These are phyloP conservation scores for Mesocentrotus franciscanus DNA, from an alignment of 53 echinoderm and acorn worm species.

Conservation along the genomic window DNA sequence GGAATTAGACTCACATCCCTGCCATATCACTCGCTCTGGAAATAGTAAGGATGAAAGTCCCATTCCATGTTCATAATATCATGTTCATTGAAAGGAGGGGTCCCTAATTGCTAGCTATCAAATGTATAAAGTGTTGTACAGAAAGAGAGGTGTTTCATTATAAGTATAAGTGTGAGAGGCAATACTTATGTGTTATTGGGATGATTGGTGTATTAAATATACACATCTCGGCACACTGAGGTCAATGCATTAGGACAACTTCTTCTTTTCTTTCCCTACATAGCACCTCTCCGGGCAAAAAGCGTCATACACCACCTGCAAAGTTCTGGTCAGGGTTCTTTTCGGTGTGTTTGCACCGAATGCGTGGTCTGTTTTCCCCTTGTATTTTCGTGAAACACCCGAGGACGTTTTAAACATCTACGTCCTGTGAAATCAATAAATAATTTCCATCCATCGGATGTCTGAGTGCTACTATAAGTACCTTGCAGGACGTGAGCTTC, in stretches of 20 bases:
- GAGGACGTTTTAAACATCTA: conserved; percentile 31
- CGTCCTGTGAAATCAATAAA: conserved; percentile 39
- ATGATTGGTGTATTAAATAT: no score
- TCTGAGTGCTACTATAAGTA: conserved; percentile 53
- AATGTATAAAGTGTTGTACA: no score
- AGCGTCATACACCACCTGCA: background rate
- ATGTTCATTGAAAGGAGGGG: no score
- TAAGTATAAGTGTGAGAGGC: background rate
- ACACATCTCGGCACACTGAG: background rate
- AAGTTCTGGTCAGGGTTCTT: background rate
- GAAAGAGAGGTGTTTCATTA: no score
- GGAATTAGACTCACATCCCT: no score
- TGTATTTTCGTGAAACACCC: background rate
- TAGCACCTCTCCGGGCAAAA: background rate
- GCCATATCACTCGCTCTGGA: no score
- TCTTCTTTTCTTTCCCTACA: background rate
- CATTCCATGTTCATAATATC: no score
- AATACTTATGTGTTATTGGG: no score
- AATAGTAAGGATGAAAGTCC: no score
- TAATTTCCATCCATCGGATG: conserved; percentile 33
- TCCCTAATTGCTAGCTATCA: no score
- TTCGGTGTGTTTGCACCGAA: background rate
- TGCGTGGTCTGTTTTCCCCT: background rate
- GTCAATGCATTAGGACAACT: background rate
- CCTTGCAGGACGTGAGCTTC: conserved; percentile 57